Evolutionary conservation across 2,888 invertebrate species (phyloP).

Genomic region (Macrostomum cliftonense): DNA sequence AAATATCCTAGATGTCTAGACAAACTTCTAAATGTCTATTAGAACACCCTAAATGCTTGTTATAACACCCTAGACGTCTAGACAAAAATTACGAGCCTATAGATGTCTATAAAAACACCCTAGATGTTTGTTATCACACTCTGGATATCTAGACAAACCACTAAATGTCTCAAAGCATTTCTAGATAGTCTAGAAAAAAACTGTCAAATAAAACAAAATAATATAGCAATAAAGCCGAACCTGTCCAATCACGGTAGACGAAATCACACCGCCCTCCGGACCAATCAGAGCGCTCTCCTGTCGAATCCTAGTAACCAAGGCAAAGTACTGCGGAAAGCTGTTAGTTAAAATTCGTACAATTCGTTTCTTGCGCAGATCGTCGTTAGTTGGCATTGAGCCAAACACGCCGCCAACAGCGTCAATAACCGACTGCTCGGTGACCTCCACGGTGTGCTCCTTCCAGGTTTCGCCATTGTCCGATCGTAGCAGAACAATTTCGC

Average conservation of each 20-base stretch:
- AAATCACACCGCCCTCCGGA: slow-evolving; percentile 95
- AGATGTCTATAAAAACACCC: too few species aligned
- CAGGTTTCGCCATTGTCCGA: slow-evolving; percentile 55
- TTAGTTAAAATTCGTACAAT: slow-evolving; percentile 87
- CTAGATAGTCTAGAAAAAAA: too few species aligned
- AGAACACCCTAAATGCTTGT: too few species aligned
- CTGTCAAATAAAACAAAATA: too few species aligned
- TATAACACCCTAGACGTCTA: too few species aligned
- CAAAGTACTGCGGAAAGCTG: slow-evolving; percentile 97
- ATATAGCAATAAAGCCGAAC: slow-evolving; percentile 49
- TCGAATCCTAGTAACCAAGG: slow-evolving; percentile 85
- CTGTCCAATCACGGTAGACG: slow-evolving; percentile 92
- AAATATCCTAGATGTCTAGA: too few species aligned
- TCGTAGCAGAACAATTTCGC: slow-evolving; percentile 88
- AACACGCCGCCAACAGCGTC: slow-evolving; percentile 50
- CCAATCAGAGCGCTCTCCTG: slow-evolving; percentile 97
- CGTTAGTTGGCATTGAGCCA: slow-evolving; percentile 17
- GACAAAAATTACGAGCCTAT: too few species aligned
- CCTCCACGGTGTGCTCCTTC: slow-evolving; percentile 30
- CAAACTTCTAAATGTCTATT: too few species aligned
- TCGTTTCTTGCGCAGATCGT: slow-evolving; percentile 63
- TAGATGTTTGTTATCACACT: too few species aligned
- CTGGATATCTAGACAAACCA: too few species aligned
- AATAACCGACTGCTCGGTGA: slow-evolving; percentile 81
- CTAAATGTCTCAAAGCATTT: too few species aligned